Evolutionary conservation across 2,797 vertebrate species (phyloP).

Genomic region (Tiaroga cobitis): DNA sequence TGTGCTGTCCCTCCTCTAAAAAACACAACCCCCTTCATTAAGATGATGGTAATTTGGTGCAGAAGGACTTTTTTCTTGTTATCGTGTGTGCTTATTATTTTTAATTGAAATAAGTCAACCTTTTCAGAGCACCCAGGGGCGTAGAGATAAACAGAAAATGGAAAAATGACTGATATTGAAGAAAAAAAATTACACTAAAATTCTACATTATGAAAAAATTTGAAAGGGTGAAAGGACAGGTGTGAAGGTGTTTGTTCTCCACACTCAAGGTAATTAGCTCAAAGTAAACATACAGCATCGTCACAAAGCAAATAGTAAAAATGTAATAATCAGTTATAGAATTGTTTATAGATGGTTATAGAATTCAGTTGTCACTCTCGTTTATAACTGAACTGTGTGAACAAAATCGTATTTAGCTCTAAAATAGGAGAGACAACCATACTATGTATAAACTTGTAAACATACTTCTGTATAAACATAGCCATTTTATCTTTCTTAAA

Average conservation of each 20-base stretch:
- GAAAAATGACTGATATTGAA: constrained; percentile 55
- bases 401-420: neutral
- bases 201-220: constrained; percentile 36
- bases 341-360: too few relatives aligned
- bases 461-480: neutral
- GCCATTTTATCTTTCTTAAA: neutral
- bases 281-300: constrained; percentile 5
- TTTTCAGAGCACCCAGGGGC: constrained; percentile 59
- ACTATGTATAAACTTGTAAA: too few relatives aligned
- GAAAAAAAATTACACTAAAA: constrained; percentile 50
- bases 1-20: constrained; percentile 29
- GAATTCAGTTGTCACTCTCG: too few relatives aligned
- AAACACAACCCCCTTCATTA: constrained; percentile 60
- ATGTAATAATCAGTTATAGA: too few relatives aligned
- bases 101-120: constrained; percentile 68
- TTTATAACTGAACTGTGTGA: neutral
- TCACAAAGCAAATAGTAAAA: constrained; percentile 6
- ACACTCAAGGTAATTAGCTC: constrained; percentile 4
- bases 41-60: constrained; percentile 58
- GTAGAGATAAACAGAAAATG: constrained; percentile 63
- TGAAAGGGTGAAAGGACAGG: neutral
- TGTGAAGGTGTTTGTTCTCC: constrained; percentile 5
- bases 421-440: neutral
- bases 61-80: constrained; percentile 53
- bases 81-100: constrained; percentile 64